These are phyloP conservation scores for Pangasianodon gigas DNA, from an alignment of 2,113 vertebrate species.

Conservation along the genomic window DNA sequence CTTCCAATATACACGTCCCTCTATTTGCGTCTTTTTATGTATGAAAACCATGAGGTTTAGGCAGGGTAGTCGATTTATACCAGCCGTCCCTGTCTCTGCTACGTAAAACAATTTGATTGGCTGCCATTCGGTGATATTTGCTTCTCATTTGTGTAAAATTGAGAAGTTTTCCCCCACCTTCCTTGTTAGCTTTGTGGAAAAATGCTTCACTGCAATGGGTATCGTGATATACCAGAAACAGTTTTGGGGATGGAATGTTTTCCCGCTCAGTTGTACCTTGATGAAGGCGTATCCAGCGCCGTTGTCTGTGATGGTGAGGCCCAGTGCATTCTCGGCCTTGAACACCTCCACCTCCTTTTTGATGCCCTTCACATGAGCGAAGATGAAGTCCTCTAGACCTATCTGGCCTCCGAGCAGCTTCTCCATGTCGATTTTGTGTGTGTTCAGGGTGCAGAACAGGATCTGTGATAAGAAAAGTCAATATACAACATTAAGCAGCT, in stretches of 20 bases:
- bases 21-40: too few relatives aligned
- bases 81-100: neutral
- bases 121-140: neutral
- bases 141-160: neutral
- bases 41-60: neutral
- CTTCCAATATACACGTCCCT: too few relatives aligned
- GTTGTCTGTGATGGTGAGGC: slow-evolving; percentile 96
- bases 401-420: slow-evolving; percentile 90
- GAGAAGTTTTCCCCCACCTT: neutral
- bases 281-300: slow-evolving; percentile 90
- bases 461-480: slow-evolving; percentile 74
- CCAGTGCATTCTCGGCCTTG: slow-evolving; percentile 88
- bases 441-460: slow-evolving; percentile 95
- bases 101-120: neutral
- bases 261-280: slow-evolving; percentile 75
- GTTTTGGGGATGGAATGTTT: neutral
- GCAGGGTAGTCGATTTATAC: neutral
- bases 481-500: neutral
- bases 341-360: slow-evolving; percentile 88
- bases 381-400: slow-evolving; percentile 96
- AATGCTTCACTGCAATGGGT: neutral
- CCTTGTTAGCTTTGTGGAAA: neutral
- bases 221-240: neutral
- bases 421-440: slow-evolving; percentile 94
- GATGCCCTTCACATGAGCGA: slow-evolving; percentile 89